Base-by-base conservation (phyloP, 2,797 vertebrate genomes). In the Scolopax bukidnonensis region DNA sequence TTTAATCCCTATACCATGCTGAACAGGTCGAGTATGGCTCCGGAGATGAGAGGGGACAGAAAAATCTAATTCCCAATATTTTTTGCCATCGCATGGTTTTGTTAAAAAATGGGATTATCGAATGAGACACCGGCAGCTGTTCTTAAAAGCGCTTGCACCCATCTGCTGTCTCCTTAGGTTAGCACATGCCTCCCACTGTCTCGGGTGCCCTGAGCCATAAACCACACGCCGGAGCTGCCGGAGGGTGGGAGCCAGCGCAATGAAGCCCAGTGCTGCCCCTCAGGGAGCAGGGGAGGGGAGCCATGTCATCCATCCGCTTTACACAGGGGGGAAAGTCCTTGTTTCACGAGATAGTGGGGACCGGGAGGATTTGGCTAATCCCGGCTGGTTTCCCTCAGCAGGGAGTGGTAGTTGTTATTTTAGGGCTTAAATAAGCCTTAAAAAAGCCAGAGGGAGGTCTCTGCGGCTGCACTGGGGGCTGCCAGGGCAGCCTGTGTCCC, bases 341-440 rank as follows among this genome's bases (percentile, higher is more conserved):
- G 15, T 82, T 74, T 82, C 89, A 33, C 74, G 80, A 89, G 76
- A 4, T 45, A 69, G 84, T 11, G 3, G 20, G 61, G 79, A 93
- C 27, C 0, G 54, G 70, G 76, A 93, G 70, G 50, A 70, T 93
- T 24, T 32, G 68, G 68, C 80, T 96, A 30, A 70, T 76, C 80
- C 92, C 17, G 2, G 40, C 36, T 6, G 11, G 70, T 71, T 84
- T 94, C 70, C 87, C 82, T 61, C 76, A n/a, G 90, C 86, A 32
- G 87, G 90, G 87, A 93, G 89, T 41, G 83, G 89, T 38, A 50
- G 32, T 69, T 93, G 84, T 95, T 97, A 92, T 95, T 96, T 96
- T 73, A 92, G 68, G 73, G 81, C 1, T 94, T 93, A 76, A 93
- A 83, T 48, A 68, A 77, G 60, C 59, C 43, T 86, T 77, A 27